Evolutionary conservation across 2,113 vertebrate species (phyloP), one percentile per base, ranked within the genome.

Genomic region (Ailurus styani): DNA sequence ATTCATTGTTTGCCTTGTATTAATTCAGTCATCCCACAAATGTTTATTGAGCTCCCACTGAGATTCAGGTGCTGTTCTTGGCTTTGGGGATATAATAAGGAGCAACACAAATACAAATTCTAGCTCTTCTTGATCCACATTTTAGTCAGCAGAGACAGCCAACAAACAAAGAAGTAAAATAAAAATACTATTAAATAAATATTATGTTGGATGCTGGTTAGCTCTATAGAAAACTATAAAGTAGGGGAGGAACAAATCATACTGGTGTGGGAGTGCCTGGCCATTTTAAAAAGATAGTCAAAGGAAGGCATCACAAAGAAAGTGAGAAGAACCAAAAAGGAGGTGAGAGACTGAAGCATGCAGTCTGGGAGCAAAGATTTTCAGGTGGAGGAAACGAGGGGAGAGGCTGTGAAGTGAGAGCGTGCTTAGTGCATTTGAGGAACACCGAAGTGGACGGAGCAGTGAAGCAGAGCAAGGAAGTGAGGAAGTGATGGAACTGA

Each of bases 1-100:
- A 92, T 57, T 92, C 31, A 64, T 85, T 92, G 21, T 27, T 87
- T 84, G 55, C 17, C 52, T 21, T 45, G 11, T 87, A 70, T 81
- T 78, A 83, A 72, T 73, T 75, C 34, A 31, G 17, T 75, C 27
- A 60, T 92, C 87, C 25, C 23, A 57, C 13, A 88, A 20, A 42
- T 90, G 12, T 87, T 90, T 89, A 27, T 1, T 75, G 52, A 90
- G 21, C 0, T 64, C 7, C 13, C 37, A n/a, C 0, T 42, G 15
- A 27, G 52, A 94, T 34, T 81, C 62, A 88, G 5, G 0, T 11
- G 31, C 17, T 83, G 9, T 13, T 75, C 21, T 72, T 21, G 2
- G 8, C 29, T 85, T 70, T 34, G 5, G 20, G 47, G 7, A 73
- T n/a, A 70, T 0, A 73, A 23, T 54, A 57, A 42, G 55, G 4